Percentiles rank a stretch among this genome's conserved stretches.
phyloP scores from a whole-genome alignment of 2,888 invertebrate genomes.

The Erebia ligea region DNA sequence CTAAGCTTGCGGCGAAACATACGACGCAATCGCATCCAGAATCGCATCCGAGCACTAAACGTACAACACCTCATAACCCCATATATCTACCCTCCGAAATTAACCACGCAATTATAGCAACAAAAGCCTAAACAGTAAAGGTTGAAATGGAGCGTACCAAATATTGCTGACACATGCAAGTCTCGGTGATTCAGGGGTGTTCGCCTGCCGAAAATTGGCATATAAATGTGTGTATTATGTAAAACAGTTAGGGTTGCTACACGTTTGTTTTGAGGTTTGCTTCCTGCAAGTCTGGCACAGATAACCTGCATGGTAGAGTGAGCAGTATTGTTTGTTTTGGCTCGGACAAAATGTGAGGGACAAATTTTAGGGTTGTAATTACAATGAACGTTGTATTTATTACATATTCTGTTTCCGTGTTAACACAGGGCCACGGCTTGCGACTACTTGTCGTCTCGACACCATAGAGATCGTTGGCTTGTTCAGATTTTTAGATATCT shows the following conservation, averaged over 20 bases:
- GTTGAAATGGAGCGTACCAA: constrained; percentile 28
- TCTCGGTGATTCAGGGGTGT: constrained; percentile 34
- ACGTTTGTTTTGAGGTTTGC: constrained; percentile 50
- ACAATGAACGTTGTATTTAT: constrained; percentile 9
- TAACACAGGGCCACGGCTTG: not conserved
- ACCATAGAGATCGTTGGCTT: not conserved
- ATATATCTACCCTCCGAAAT: not conserved
- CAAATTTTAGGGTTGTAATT: constrained; percentile 18
- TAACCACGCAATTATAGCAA: constrained; percentile 24
- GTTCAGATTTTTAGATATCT: too few relatives aligned
- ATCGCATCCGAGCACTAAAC: constrained; percentile 38
- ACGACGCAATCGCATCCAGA: constrained; percentile 39
- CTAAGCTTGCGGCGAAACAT: constrained; percentile 35
- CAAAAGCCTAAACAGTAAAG: constrained; percentile 14
- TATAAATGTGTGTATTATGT: constrained; percentile 41
- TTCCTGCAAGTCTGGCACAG: constrained; percentile 42
- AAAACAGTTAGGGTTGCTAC: constrained; percentile 42
- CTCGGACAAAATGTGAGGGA: constrained; percentile 34
- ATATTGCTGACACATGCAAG: constrained; percentile 23
- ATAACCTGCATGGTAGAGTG: constrained; percentile 36
- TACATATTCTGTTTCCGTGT: constrained; percentile 2
- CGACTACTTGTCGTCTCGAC: not conserved
- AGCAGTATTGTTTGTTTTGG: constrained; percentile 31
- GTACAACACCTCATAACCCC: constrained; percentile 22
- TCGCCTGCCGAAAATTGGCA: constrained; percentile 43